Conservation (phyloP, 2,888 invertebrate species). For the Marronus borbonicus region DNA sequence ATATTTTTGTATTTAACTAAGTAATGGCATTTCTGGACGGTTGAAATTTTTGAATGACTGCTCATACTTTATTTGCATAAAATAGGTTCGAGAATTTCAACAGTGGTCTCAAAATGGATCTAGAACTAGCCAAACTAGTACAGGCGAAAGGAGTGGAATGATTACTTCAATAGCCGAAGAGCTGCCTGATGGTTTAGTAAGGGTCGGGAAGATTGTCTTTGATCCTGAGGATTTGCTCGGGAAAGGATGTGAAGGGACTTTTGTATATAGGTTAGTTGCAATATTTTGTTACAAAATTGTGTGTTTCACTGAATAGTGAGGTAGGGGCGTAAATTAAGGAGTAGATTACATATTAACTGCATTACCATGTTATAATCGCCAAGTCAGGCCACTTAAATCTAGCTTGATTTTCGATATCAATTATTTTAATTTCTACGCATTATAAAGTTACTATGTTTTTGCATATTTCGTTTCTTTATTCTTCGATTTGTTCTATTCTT, state of each 20-base stretch:
- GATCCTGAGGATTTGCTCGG: conserved; percentile 89
- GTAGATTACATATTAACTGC: no score
- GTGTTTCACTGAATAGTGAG: no score
- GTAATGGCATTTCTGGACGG: background rate
- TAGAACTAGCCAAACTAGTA: conserved; percentile 70
- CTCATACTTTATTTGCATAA: conserved; percentile 52
- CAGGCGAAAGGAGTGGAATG: conserved; percentile 65
- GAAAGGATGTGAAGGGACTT: conserved; percentile 98
- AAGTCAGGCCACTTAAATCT: no score
- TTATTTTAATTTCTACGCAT: no score
- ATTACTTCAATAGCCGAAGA: conserved; percentile 76
- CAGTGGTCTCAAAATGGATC: conserved; percentile 75
- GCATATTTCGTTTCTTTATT: no score
- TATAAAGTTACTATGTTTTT: no score
- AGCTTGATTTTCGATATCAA: no score
- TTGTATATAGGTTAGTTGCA: conserved; percentile 85
- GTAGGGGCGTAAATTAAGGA: no score
- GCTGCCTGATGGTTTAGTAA: conserved; percentile 77
- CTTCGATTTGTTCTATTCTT: no score
- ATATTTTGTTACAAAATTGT: no score
- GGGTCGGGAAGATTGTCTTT: conserved; percentile 92
- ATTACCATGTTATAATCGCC: no score
- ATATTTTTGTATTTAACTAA: background rate
- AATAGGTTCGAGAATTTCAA: conserved; percentile 77
- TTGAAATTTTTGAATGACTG: no score